Base-by-base conservation (phyloP, 2,888 invertebrate species). In the Drosophila kanekoi region DNA sequence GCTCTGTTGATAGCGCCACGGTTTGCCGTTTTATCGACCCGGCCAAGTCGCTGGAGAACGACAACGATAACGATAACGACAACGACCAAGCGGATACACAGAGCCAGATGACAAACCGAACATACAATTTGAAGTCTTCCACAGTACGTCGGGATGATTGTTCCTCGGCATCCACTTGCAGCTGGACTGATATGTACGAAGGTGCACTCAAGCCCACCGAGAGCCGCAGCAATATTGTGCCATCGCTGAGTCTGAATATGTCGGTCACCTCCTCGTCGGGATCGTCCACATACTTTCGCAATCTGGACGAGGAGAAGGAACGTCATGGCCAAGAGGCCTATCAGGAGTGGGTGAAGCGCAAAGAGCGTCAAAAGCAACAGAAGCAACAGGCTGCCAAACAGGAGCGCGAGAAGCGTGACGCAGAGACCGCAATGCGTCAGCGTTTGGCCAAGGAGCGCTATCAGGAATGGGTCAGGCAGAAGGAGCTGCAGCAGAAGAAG, bases 341-440 rank as follows among this genome's bases (percentile, higher is more conserved):
- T 60, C 77, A 86, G 14, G 90, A 87, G 20, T 92, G 92, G 92
- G 72, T 91, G 9, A 89, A 89, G 10, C 90, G 90, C 16, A 92
- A 92, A 78, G 84, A 68, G 70, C 81, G 43, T 35, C 85, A 62
- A 57, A 79, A 72, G 76, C 89, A 51, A 48, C 67, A 66, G 79
- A 88, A 60, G 67, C 65, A 61, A 37, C 63, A 23, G 75, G 88
- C 66, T 0, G 85, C 63, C n/a, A 79, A 71, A 11, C 59, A 79
- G 48, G 78, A 90, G 61, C 85, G 85, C 1, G 86, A 90, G 59
- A 79, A 77, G 9, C 69, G 87, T 3, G 83, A 91, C 0, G 72
- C 84, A 4, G 81, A 85, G 33, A 43, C 41, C 0, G 85, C 67
- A 0, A 3, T 47, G 45, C 85, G 85, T 2, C 69, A 83, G 11